Evolutionary conservation across 2,888 invertebrate genomes (phyloP).

Genomic region (Ypsolopha sequella): DNA sequence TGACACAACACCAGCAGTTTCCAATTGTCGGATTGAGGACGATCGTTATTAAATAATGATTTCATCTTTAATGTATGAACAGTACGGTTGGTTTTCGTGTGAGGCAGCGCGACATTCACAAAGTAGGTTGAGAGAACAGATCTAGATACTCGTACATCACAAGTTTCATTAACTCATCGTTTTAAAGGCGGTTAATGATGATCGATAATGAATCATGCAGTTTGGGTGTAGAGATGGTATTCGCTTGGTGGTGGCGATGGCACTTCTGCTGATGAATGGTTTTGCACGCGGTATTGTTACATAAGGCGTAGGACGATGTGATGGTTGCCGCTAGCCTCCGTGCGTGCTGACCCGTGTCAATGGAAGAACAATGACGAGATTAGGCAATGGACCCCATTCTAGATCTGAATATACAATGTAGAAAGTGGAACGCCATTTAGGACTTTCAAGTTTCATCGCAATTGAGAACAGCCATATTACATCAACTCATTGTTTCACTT

Average conservation of each 20-base stretch:
- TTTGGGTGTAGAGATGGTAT: conserved; percentile 2
- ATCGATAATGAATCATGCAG: conserved; percentile 20
- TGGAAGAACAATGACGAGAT: conserved; percentile 13
- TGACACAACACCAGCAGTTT: conserved; percentile 37
- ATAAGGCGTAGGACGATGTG: conserved; percentile 12
- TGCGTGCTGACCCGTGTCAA: conserved; percentile 12
- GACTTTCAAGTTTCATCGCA: conserved; percentile 1
- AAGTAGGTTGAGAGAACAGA: conserved; percentile 67
- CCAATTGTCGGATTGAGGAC: conserved; percentile 64
- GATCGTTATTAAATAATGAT: conserved; percentile 34
- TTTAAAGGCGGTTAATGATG: conserved; percentile 18
- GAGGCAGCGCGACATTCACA: conserved; percentile 45
- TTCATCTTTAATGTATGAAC: conserved; percentile 40
- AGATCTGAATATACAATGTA: conserved; percentile 3
- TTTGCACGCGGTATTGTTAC: conserved; percentile 11
- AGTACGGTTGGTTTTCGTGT: conserved; percentile 47
- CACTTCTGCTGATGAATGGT: conserved; percentile 8
- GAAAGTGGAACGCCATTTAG: conserved; percentile 10
- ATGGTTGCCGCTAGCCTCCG: conserved; percentile 4
- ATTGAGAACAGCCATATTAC: too few species aligned
- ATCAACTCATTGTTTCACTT: too few species aligned
- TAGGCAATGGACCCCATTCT: conserved; percentile 8
- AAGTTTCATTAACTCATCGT: conserved; percentile 56
- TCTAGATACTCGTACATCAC: conserved; percentile 60
- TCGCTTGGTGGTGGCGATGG: conserved; percentile 1